A percentile compares a stretch with the other conserved stretches of the same genome.
Evolutionary conservation across 2,113 vertebrate genomes (phyloP).

Genomic region (Gavialis gangeticus): DNA sequence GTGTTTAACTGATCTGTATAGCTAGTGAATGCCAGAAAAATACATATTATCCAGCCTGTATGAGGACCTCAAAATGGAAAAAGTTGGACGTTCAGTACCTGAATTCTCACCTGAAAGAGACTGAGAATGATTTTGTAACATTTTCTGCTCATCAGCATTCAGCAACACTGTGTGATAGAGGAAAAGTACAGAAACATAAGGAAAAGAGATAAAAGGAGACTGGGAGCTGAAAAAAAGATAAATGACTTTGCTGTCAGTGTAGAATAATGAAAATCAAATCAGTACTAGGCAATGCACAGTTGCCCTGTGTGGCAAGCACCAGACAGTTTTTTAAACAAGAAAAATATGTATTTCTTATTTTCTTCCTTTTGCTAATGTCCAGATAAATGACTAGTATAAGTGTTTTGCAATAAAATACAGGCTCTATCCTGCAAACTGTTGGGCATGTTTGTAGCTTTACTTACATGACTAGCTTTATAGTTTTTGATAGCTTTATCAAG

Average conservation of each 20-base stretch:
- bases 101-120: conserved; percentile 48
- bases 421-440: not conserved
- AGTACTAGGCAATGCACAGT: conserved; percentile 41
- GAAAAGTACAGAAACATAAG: conserved; percentile 54
- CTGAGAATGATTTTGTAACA: conserved; percentile 33
- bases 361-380: conserved; percentile 71
- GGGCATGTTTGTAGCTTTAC: not conserved
- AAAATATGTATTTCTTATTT: conserved; percentile 73
- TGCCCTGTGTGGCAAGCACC: conserved; percentile 50
- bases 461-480: not conserved
- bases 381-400: conserved; percentile 73
- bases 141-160: conserved; percentile 72
- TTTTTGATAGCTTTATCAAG: not conserved
- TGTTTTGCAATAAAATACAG: conserved; percentile 71
- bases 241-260: conserved; percentile 59
- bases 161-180: conserved; percentile 41
- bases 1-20: not conserved
- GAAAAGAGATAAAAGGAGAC: conserved; percentile 68
- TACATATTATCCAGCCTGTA: not conserved
- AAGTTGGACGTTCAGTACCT: not conserved
- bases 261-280: conserved; percentile 75
- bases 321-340: conserved; percentile 71
- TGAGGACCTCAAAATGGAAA: conserved; percentile 13
- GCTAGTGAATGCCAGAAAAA: not conserved
- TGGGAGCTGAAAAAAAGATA: conserved; percentile 61